Evolutionary conservation across 2,113 vertebrate species (phyloP), one percentile per base, ranked within the genome.

Genomic region (Dendropsophus ebraccatus): DNA sequence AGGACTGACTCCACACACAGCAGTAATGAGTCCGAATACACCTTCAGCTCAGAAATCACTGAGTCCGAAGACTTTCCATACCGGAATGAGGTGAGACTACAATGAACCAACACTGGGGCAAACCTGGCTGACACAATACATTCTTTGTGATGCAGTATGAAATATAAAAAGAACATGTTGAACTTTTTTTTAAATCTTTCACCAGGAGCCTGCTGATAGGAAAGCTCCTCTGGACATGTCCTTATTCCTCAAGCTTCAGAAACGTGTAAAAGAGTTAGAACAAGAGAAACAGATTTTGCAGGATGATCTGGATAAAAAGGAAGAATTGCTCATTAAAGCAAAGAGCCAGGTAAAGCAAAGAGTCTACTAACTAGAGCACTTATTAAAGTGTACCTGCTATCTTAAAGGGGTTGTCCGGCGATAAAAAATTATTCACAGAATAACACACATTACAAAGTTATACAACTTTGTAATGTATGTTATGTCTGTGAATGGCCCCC

Each of bases 11-110:
- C 98, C 79, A 99, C 98, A 23, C 98, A 99, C 91, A 99, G 98
- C 91, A 99, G 98, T 94, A 99, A 99, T 90, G 98, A 98, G 88
- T 99, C 98, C 13, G 98, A 99, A 88, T 97, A 96, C 89, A 98
- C 96, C 37, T 99, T 96, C 89, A 97, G 96, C 92, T 99, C 98
- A 0, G 98, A 99, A 91, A 94, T 96, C 88, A 92, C 95, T 32
- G 98, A 99, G 89, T 90, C 94, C 13, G 98, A 99, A 89, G 97
- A 99, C 21, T 91, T 94, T 72, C 94, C 94, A 47, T 90, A 94
- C 56, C 93, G 94, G 86, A 89, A 88, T 30, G 97, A 99, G 95
- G 98, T 99, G 93, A 91, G 7, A 25, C 86, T 88, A 74, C 79
- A 69, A 13, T 32, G 0, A 58, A 8, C 41, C 41, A 41, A 41